Base-by-base conservation (phyloP, 2,113 vertebrate species). In the Aphyosemion australe region DNA sequence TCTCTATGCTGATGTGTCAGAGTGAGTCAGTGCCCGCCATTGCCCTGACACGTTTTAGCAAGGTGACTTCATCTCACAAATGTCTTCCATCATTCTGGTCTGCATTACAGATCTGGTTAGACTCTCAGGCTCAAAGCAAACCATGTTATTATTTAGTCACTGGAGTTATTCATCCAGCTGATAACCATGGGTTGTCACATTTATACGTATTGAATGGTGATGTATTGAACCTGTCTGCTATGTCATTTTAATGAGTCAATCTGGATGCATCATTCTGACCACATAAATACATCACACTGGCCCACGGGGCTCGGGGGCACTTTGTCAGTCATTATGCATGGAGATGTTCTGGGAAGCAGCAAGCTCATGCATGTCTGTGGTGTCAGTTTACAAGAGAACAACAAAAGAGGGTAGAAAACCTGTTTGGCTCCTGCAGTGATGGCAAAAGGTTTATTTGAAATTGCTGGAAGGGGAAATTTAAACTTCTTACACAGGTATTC, bases 41-140 rank as follows among this genome's bases (percentile, higher is more conserved):
- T 32, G 63, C 53, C 48, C 39, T 0, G 57, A 87, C 86, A 65
- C 80, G 88, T 81, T 51, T 52, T 26, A 26, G 26, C 53, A 59
- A 62, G 31, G 56, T 87, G 86, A 89, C 82, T 66, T 88, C 82
- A 89, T 74, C 78, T 43, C 45, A 1, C 47, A 66, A 76, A 48
- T 4, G 54, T 81, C 66, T 81, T 82, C 69, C 72, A 65, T 41
- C 57, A 12, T 66, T 63, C 31, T 12, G 5, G 3, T 64, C 73
- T 68, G 70, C 69, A 48, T 56, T 34, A 1, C 8, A 12, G 34
- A 72, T 51, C 62, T 59, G 26, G 52, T 48, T 53, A 0, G 55
- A 18, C 53, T 50, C 72, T 72, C 47, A 66, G 67, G 41, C 76
- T 45, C 45, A 48, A 51, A 68, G 51, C n/a, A 13, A 72, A 76